These are phyloP conservation scores for Dinoponera quadriceps DNA, from an alignment of 1,140 invertebrate species.

Conservation along the genomic window DNA sequence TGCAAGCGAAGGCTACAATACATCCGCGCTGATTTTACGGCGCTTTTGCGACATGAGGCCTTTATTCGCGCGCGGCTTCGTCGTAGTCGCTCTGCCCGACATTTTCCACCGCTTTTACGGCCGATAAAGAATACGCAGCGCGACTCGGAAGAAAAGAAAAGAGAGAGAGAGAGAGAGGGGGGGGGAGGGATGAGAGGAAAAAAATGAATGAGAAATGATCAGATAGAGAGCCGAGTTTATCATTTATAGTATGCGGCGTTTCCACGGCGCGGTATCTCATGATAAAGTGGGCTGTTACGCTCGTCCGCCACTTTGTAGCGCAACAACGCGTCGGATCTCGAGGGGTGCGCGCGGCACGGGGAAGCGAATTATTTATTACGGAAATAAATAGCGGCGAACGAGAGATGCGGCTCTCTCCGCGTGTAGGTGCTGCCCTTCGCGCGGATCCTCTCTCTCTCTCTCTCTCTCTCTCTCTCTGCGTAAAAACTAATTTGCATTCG, in stretches of 20 bases:
- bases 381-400: conserved; percentile 39
- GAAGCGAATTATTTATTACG: conserved; percentile 45
- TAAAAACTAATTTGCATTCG: no score
- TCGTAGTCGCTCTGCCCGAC: conserved; percentile 38
- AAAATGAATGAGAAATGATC: not conserved
- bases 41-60: conserved; percentile 64
- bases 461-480: no score
- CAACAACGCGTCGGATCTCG: conserved; percentile 19
- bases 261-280: conserved; percentile 30
- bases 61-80: conserved; percentile 60
- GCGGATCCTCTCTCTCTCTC: no score
- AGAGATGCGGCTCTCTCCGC: not conserved
- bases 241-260: conserved; percentile 58
- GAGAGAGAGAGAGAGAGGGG: no score
- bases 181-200: no score
- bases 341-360: not conserved
- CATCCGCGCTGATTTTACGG: conserved; percentile 71
- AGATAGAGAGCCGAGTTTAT: conserved; percentile 56
- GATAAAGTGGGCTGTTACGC: conserved; percentile 44
- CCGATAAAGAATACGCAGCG: conserved; percentile 66
- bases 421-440: no score
- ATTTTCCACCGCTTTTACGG: conserved; percentile 67
- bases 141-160: conserved; percentile 20
- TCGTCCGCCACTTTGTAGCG: conserved; percentile 43
- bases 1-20: conserved; percentile 66